phyloP scores from a whole-genome alignment of 2,113 vertebrate genomes.

The Mandrillus leucophaeus region DNA sequence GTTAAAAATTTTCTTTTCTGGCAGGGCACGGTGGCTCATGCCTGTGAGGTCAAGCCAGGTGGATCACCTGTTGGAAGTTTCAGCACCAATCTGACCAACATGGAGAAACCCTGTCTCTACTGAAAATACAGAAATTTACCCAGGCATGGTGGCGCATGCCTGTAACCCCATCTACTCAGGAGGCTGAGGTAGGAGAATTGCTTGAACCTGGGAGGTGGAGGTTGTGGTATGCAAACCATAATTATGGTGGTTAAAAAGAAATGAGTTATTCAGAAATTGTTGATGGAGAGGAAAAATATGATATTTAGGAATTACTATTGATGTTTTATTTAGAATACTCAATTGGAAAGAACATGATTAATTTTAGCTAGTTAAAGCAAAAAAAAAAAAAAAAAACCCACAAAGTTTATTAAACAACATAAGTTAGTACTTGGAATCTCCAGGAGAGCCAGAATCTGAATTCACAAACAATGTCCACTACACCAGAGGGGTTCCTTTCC shows the following conservation, averaged over 20 bases:
- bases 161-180: too few species aligned
- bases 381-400: background rate
- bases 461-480: background rate
- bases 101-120: too few species aligned
- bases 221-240: background rate
- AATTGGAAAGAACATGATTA: background rate
- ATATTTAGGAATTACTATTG: background rate
- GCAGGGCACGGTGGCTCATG: too few species aligned
- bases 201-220: too few species aligned
- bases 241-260: background rate
- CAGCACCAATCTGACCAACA: too few species aligned
- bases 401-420: background rate
- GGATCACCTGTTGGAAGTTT: too few species aligned
- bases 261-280: background rate
- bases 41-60: too few species aligned
- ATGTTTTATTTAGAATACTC: background rate
- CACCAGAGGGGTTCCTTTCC: background rate
- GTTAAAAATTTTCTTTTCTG: background rate
- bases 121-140: too few species aligned
- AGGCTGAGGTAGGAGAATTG: too few species aligned
- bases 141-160: too few species aligned
- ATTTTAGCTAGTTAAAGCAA: background rate
- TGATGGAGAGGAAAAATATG: background rate
- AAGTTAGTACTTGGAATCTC: background rate
- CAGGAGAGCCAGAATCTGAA: background rate